Conservation (phyloP, 2,113 vertebrate genomes). For the Sphyrna mokarran region DNA sequence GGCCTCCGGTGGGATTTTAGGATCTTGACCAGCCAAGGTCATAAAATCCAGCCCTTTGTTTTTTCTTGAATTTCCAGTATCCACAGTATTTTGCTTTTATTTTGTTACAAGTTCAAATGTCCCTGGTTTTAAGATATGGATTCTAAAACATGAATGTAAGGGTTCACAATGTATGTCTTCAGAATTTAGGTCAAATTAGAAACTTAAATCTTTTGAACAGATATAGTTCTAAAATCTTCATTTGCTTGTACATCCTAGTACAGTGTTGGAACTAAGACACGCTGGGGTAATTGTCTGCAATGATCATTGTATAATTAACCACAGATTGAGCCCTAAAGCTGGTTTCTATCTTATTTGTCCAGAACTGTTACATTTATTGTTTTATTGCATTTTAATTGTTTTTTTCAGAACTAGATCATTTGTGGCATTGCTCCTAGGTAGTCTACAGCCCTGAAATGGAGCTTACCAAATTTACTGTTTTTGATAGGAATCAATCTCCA, state of each 20-base stretch:
- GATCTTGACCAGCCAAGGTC: too few species aligned
- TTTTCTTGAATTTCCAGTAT: background rate
- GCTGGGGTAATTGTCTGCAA: background rate
- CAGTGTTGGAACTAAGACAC: background rate
- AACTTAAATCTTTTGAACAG: background rate
- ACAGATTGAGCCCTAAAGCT: background rate
- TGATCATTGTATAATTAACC: background rate
- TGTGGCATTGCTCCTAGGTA: background rate
- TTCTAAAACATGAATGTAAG: constrained; percentile 11
- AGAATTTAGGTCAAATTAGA: background rate
- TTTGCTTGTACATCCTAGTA: background rate
- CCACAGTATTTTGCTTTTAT: background rate
- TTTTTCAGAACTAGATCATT: background rate
- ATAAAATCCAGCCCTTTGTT: background rate
- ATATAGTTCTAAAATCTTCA: background rate
- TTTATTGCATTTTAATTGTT: background rate
- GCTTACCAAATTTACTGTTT: background rate
- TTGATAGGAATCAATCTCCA: background rate
- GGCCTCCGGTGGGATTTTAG: too few species aligned
- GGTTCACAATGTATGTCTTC: background rate
- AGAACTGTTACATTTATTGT: background rate
- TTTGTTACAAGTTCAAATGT: background rate
- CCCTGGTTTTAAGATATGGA: background rate
- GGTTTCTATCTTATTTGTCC: background rate
- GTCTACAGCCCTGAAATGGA: background rate